Evolutionary conservation across 2,113 vertebrate species (phyloP).

Genomic region (Pogonocichla stellata): DNA sequence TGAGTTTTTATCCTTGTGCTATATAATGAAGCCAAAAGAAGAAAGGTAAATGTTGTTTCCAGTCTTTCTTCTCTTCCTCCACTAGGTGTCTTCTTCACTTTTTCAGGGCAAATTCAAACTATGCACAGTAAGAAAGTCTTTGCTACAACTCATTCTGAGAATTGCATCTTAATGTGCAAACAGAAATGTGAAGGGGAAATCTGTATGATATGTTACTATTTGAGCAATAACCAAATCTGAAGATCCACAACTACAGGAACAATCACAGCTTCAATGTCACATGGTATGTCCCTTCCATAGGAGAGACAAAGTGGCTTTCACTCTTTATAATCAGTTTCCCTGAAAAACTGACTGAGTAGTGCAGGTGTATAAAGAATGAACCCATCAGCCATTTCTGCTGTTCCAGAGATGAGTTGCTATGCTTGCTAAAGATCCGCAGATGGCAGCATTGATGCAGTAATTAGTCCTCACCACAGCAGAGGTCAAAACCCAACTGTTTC

Average conservation of each 20-base stretch:
- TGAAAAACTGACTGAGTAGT: neutral
- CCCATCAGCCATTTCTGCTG: neutral
- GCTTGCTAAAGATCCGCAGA: neutral
- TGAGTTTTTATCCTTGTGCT: neutral
- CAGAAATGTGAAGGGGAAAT: neutral
- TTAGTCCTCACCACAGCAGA: neutral
- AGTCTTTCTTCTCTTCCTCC: neutral
- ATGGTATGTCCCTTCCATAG: rapidly evolving
- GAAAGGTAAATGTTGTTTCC: neutral
- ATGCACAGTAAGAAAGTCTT: neutral
- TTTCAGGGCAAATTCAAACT: neutral
- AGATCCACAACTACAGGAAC: neutral
- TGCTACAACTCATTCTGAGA: neutral
- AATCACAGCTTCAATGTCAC: neutral
- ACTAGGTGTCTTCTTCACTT: neutral
- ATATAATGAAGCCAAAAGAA: neutral
- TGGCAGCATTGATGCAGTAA: conserved; percentile 51
- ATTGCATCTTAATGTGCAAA: neutral
- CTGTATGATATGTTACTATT: neutral
- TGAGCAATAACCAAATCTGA: neutral
- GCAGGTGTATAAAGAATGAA: neutral
- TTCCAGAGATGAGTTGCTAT: neutral
- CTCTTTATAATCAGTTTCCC: neutral
- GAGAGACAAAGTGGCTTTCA: neutral
- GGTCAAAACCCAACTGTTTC: neutral